Conservation (phyloP, 2,113 vertebrate genomes). For the Procapra przewalskii region DNA sequence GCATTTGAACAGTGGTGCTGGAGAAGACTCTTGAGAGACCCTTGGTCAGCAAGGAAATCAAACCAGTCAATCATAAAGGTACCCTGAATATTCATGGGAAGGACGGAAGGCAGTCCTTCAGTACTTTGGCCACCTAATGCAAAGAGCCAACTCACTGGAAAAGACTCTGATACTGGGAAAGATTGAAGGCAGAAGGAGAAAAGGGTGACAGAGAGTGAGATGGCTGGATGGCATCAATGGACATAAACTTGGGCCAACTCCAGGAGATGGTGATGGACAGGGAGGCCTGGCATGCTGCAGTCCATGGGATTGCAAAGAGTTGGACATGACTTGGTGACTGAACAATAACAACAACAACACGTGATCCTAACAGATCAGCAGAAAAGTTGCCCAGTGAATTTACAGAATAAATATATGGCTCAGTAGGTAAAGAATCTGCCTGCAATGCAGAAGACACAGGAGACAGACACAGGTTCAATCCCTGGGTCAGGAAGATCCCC, state of each 20-base stretch:
- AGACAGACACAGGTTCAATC: neutral
- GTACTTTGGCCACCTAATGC: neutral
- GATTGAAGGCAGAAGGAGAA: neutral
- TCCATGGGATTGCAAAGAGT: neutral
- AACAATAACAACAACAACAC: neutral
- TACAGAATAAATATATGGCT: neutral
- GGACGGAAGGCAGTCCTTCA: neutral
- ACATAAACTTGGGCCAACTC: neutral
- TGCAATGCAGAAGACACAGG: neutral
- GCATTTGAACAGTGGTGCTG: neutral
- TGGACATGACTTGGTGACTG: neutral
- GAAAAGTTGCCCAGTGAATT: neutral
- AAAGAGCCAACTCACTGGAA: neutral
- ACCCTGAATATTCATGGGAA: neutral
- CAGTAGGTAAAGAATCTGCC: neutral
- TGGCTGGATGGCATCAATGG: neutral
- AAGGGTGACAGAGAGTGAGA: neutral
- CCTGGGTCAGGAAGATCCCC: neutral
- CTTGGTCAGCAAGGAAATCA: neutral
- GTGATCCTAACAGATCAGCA: neutral
- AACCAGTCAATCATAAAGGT: neutral
- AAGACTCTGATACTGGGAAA: neutral
- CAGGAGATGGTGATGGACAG: neutral
- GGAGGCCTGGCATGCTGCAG: neutral
- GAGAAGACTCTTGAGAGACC: neutral